Conservation (phyloP, 2,797 vertebrate genomes). For the Dendrocincla tyrannina region DNA sequence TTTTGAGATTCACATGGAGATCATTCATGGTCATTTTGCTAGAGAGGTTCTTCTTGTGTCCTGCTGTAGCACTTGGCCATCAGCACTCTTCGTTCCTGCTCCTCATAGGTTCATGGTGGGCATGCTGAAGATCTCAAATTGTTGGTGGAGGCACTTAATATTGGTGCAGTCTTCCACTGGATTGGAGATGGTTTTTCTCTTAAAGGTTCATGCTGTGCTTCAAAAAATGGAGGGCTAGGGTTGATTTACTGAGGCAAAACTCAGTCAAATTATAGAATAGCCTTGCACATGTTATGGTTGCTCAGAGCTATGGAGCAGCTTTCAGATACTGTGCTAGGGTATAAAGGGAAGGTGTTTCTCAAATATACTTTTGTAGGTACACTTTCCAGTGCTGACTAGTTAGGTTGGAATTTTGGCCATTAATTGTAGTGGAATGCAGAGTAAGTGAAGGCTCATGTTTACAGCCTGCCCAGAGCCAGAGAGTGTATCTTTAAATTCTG, state of each 20-base stretch:
- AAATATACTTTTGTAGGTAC: neutral
- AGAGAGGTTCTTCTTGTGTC: neutral
- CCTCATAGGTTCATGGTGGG: neutral
- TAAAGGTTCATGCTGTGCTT: neutral
- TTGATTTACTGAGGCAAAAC: neutral
- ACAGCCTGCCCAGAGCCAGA: neutral
- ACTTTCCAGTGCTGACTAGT: neutral
- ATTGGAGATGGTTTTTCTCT: neutral
- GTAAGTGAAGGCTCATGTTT: neutral
- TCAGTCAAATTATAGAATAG: neutral
- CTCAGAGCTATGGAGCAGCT: neutral
- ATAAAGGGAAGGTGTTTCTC: neutral
- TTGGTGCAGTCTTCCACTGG: neutral
- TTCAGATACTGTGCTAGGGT: neutral
- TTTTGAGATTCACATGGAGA: neutral
- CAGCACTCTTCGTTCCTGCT: neutral
- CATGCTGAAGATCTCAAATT: neutral
- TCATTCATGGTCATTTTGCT: fast-evolving
- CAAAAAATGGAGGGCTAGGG: neutral
- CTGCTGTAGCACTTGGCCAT: neutral
- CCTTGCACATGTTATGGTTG: neutral
- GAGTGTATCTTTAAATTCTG: neutral
- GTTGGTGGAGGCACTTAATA: neutral
- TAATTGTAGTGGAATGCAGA: neutral
- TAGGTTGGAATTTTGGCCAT: neutral